phyloP scores from a whole-genome alignment of 2,888 invertebrate species.

The Oscheius sp. region DNA sequence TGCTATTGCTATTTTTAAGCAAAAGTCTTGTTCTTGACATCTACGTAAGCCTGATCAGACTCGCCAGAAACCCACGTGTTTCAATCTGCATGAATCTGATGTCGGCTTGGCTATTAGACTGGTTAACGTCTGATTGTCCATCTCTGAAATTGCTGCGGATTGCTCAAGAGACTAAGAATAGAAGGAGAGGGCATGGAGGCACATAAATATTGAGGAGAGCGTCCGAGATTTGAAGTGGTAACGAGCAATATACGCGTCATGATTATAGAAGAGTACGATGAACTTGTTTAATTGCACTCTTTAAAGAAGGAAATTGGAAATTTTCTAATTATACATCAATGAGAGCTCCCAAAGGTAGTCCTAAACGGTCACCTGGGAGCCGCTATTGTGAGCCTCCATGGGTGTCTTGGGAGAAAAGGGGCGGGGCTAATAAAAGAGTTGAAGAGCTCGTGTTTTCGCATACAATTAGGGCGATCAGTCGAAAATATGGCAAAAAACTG shows the following conservation, averaged over 20 bases:
- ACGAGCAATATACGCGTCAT: constrained; percentile 23
- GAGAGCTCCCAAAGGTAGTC: neutral
- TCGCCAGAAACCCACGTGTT: constrained; percentile 12
- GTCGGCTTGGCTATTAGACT: neutral
- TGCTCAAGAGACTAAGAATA: constrained; percentile 5
- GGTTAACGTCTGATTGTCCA: constrained; percentile 21
- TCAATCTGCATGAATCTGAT: constrained; percentile 10
- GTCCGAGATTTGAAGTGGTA: constrained; percentile 20
- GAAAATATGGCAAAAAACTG: too few species aligned
- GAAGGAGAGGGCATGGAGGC: neutral
- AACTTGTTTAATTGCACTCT: too few species aligned
- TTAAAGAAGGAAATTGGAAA: too few species aligned
- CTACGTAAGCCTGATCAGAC: neutral
- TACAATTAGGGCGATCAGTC: neutral
- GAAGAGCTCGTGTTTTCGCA: constrained; percentile 6
- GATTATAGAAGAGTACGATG: constrained; percentile 3
- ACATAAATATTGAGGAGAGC: constrained; percentile 6
- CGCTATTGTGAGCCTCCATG: constrained; percentile 10
- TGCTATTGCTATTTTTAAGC: neutral
- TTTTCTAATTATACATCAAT: too few species aligned
- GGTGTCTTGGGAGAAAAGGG: constrained; percentile 24
- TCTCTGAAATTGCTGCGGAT: neutral
- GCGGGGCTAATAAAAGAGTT: constrained; percentile 13
- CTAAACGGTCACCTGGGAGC: constrained; percentile 16
- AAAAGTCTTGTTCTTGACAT: constrained; percentile 3